phyloP scores from a whole-genome alignment of 2,113 vertebrate genomes.

The Connochaetes taurinus region DNA sequence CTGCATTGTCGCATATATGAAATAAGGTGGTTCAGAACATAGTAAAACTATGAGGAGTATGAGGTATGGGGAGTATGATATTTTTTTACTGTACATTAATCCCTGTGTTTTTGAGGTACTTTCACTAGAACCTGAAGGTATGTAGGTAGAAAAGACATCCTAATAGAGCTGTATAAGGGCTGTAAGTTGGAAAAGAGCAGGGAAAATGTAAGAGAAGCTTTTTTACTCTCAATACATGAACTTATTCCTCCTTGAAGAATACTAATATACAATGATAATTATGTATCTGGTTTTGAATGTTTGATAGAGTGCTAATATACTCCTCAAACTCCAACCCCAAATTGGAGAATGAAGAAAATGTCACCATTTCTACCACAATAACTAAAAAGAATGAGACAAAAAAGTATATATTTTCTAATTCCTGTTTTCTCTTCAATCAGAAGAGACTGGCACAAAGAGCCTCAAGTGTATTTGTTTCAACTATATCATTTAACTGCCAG shows the following conservation, averaged over 20 bases:
- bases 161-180: constrained; percentile 28
- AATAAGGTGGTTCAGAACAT: constrained; percentile 60
- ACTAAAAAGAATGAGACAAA: background rate
- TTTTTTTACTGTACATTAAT: constrained; percentile 66
- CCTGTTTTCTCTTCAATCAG: background rate
- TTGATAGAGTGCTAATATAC: background rate
- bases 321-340: background rate
- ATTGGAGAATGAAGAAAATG: background rate
- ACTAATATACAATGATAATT: background rate
- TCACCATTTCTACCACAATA: background rate
- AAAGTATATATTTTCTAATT: background rate
- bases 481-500: background rate
- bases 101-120: constrained; percentile 44
- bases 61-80: constrained; percentile 57
- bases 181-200: constrained; percentile 42
- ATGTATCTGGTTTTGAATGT: background rate
- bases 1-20: background rate
- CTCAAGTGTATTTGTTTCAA: background rate
- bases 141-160: constrained; percentile 66
- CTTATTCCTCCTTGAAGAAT: background rate
- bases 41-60: constrained; percentile 54
- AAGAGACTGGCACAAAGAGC: background rate
- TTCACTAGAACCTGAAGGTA: constrained; percentile 32
- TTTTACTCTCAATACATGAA: background rate
- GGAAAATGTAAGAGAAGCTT: background rate